phyloP scores from a whole-genome alignment of 2,797 vertebrate genomes.

The Chaetophractus vellerosus region DNA sequence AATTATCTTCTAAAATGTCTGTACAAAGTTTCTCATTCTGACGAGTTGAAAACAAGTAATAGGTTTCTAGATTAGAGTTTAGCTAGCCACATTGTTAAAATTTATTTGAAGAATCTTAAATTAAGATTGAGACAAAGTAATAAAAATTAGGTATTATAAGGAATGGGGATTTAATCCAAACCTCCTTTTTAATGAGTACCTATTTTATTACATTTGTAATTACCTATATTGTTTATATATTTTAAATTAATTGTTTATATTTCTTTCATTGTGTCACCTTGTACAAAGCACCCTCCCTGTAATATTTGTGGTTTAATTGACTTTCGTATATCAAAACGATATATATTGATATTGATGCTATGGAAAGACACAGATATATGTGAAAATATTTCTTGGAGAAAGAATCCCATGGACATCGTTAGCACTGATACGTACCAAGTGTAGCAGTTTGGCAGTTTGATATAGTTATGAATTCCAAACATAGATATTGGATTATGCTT shows the following conservation, averaged over 20 bases:
- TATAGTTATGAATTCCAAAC: no score
- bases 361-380: not conserved
- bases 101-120: not conserved
- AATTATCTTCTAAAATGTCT: not conserved
- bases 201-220: slow-evolving; percentile 4
- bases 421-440: no score
- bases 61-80: not conserved
- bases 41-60: slow-evolving; percentile 23
- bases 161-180: not conserved
- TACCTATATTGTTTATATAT: not conserved
- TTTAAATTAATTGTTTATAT: slow-evolving; percentile 6
- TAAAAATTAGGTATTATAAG: slow-evolving; percentile 6
- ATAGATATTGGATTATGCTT: no score
- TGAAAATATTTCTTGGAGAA: slow-evolving; percentile 45
- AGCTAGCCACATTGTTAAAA: not conserved
- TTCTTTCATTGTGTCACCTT: not conserved
- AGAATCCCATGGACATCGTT: not conserved
- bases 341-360: not conserved
- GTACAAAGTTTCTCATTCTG: slow-evolving; percentile 17
- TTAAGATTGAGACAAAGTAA: not conserved
- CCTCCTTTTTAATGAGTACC: not conserved
- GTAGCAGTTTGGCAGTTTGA: no score
- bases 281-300: not conserved
- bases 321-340: not conserved
- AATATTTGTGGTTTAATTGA: not conserved